phyloP scores from a whole-genome alignment of 2,888 invertebrate species.

The Branchinecta sandiegonensis region DNA sequence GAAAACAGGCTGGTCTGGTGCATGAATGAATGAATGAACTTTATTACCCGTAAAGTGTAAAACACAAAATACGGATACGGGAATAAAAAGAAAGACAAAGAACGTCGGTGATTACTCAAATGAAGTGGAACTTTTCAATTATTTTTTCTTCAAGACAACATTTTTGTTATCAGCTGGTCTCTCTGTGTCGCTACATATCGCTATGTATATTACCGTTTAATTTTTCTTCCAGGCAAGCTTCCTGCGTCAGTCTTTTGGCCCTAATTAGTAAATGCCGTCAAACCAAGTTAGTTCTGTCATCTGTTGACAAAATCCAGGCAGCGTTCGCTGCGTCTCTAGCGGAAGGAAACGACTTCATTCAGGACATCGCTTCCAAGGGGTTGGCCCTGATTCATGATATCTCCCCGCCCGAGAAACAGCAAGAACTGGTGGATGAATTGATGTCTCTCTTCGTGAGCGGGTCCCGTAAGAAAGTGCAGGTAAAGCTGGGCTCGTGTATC shows the following conservation, averaged over 20 bases:
- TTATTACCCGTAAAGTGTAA: too few relatives aligned
- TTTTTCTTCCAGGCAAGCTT: constrained; percentile 44
- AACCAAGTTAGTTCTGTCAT: background rate
- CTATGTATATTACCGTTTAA: constrained; percentile 17
- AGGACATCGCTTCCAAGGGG: constrained; percentile 84
- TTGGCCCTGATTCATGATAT: constrained; percentile 72
- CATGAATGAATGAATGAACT: too few relatives aligned
- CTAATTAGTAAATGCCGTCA: constrained; percentile 41
- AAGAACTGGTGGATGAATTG: constrained; percentile 56
- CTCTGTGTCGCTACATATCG: too few relatives aligned
- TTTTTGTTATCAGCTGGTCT: too few relatives aligned
- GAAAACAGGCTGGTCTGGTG: too few relatives aligned
- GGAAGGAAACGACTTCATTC: constrained; percentile 80
- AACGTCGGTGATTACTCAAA: too few relatives aligned
- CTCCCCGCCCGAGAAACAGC: constrained; percentile 53
- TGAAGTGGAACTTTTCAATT: too few relatives aligned
- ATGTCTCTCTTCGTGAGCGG: constrained; percentile 71
- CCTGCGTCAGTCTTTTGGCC: constrained; percentile 73
- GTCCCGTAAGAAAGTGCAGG: constrained; percentile 37
- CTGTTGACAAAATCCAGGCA: constrained; percentile 46
- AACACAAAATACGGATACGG: too few relatives aligned
- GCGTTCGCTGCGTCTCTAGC: constrained; percentile 74
- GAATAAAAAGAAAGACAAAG: too few relatives aligned
- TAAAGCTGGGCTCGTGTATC: background rate
- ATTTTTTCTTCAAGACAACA: too few relatives aligned